A percentile compares a stretch with the other conserved stretches of the same genome.
These are phyloP conservation scores for Exaiptasia diaphana DNA, from an alignment of 64 coral and sea anemone genomes.

Conservation along the genomic window DNA sequence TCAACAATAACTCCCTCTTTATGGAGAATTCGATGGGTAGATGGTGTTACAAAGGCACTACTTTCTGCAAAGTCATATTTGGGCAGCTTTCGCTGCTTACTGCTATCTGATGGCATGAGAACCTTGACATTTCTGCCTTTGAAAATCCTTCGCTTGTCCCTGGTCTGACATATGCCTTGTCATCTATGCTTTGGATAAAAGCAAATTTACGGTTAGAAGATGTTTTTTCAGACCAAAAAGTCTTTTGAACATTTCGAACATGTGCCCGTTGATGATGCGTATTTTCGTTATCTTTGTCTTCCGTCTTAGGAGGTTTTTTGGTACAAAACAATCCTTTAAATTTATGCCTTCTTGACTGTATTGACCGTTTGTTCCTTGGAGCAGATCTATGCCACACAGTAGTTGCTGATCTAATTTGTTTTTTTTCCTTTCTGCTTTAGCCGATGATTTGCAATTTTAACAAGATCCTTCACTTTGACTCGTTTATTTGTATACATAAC, in stretches of 20 bases:
- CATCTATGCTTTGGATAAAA: constrained; percentile 2
- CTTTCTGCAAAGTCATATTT: constrained; percentile 37
- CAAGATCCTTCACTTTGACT: constrained; percentile 6
- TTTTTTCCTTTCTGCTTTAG: constrained; percentile 16
- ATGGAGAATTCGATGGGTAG: constrained; percentile 15
- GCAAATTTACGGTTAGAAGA: neutral
- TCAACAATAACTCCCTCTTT: constrained; percentile 19
- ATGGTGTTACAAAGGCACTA: constrained; percentile 29
- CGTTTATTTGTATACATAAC: constrained; percentile 44
- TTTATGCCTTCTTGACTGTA: constrained; percentile 35
- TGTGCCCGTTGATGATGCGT: constrained; percentile 37
- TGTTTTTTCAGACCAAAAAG: constrained; percentile 7
- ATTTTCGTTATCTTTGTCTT: constrained; percentile 60
- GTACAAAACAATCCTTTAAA: constrained; percentile 50
- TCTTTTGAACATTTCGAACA: neutral
- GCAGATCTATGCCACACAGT: constrained; percentile 6
- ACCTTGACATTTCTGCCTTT: neutral
- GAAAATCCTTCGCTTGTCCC: neutral
- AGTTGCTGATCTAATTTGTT: neutral
- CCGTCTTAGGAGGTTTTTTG: constrained; percentile 66
- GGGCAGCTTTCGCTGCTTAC: neutral
- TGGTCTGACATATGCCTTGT: neutral
- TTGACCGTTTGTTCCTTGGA: constrained; percentile 1
- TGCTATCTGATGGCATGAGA: neutral
- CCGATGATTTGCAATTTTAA: constrained; percentile 5